Evolutionary conservation across 2,888 invertebrate genomes (phyloP), one percentile per base, ranked within the genome.

Genomic region (Anaspis maculata): DNA sequence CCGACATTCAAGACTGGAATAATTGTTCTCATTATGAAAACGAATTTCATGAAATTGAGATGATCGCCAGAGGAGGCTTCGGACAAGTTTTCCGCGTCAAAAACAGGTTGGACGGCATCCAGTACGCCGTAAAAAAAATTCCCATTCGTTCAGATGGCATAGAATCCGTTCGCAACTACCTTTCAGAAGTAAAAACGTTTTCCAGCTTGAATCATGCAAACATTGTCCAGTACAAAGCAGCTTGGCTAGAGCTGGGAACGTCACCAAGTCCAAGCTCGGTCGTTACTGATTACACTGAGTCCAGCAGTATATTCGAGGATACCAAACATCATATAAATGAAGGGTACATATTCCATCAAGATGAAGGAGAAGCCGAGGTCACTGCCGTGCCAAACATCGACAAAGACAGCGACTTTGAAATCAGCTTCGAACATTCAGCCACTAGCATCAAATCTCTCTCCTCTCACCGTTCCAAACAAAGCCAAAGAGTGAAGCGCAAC

Each of bases 81-180:
- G 87, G 86, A 1, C 40, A 40, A 54, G 64, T 65, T 11, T 86
- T 72, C 56, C 78, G 77, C 66, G 86, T 83, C 0, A 71, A 71
- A 45, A 80, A 87, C 56, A 76, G 81, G 52, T 59, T 87, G 3
- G 88, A 88, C 55, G 79, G 79, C 3, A 75, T 76, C 2, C 75
- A 81, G 50, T 88, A 87, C 67, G 88, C 88, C 1, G 73, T 88
- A 1, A 88, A 87, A 59, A 85, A 86, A 58, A 82, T 81, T 22
- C 68, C 66, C 39, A 79, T 80, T 16, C 72, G 74, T 45, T 76
- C 79, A 1, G 73, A 72, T 5, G 74, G 75, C 45, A 71, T 81
- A 0, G 68, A 77, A 37, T 72, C 74, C 0, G 74, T 83, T 11
- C 70, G 77, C 62, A 71, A 69, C 25, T 79, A 80, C 64, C 65